These are phyloP conservation scores for Zosterops borbonicus DNA, from an alignment of 2,113 vertebrate species.

Conservation along the genomic window DNA sequence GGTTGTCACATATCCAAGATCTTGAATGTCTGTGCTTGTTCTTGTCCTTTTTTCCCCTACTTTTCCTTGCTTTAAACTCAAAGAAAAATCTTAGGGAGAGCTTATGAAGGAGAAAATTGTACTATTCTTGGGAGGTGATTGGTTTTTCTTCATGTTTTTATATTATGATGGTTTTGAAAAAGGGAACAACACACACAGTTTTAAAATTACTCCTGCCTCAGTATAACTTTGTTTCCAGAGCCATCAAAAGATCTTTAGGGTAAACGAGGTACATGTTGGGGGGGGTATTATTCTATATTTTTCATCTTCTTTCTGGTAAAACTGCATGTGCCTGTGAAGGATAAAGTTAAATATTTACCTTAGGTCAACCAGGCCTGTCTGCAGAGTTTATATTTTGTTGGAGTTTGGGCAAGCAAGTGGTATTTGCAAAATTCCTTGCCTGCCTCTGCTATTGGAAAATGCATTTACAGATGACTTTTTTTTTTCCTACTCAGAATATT, in stretches of 20 bases:
- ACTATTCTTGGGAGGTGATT: not conserved
- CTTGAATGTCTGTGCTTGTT: not conserved
- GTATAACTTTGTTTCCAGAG: not conserved
- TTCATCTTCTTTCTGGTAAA: slow-evolving; percentile 4
- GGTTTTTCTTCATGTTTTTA: not conserved
- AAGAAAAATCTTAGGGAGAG: not conserved
- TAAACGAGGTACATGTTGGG: not conserved
- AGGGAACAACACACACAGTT: not conserved
- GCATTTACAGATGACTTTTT: not conserved
- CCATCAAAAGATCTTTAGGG: not conserved
- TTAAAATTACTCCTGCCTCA: not conserved
- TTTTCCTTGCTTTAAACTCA: not conserved
- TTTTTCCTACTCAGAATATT: not conserved
- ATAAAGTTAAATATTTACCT: slow-evolving; percentile 64
- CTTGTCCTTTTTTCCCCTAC: not conserved
- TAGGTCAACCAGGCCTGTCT: slow-evolving; percentile 11
- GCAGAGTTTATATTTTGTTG: slow-evolving; percentile 23
- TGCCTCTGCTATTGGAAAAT: not conserved
- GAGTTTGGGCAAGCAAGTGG: slow-evolving; percentile 13
- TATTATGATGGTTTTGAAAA: not conserved
- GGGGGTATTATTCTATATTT: not conserved
- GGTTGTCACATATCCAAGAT: not conserved
- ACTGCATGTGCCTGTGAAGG: not conserved
- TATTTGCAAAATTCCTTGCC: slow-evolving; percentile 4
- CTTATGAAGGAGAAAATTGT: not conserved